phyloP scores from a whole-genome alignment of 2,113 vertebrate species.

The Kobus ellipsiprymnus region DNA sequence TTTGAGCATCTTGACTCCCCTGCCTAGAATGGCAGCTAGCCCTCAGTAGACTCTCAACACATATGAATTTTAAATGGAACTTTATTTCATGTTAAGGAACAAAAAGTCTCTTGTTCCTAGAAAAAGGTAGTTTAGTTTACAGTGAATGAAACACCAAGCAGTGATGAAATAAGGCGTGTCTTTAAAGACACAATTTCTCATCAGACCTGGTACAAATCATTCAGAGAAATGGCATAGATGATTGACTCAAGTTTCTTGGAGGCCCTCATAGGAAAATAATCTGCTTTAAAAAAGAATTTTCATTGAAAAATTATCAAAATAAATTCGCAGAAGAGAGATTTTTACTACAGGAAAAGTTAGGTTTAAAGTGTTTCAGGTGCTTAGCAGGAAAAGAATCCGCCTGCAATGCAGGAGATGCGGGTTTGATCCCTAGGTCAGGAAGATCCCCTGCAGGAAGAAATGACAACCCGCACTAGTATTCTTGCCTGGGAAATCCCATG shows the following conservation, averaged over 20 bases:
- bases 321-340: background rate
- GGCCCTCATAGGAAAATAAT: background rate
- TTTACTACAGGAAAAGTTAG: background rate
- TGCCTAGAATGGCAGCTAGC: background rate
- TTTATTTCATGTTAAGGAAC: background rate
- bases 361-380: background rate
- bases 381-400: background rate
- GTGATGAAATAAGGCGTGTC: background rate
- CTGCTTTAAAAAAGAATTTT: background rate
- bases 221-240: background rate
- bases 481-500: background rate
- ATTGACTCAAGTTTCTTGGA: slow-evolving; percentile 20
- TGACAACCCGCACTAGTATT: background rate
- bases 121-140: slow-evolving; percentile 2
- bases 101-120: background rate
- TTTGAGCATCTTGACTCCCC: background rate
- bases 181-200: background rate
- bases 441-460: background rate
- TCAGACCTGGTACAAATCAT: background rate
- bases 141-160: background rate
- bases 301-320: background rate
- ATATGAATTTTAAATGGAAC: background rate
- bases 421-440: background rate
- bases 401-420: background rate
- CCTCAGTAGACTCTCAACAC: background rate